Evolutionary conservation across 2,113 vertebrate species (phyloP).

Genomic region (Terrapene triunguis): DNA sequence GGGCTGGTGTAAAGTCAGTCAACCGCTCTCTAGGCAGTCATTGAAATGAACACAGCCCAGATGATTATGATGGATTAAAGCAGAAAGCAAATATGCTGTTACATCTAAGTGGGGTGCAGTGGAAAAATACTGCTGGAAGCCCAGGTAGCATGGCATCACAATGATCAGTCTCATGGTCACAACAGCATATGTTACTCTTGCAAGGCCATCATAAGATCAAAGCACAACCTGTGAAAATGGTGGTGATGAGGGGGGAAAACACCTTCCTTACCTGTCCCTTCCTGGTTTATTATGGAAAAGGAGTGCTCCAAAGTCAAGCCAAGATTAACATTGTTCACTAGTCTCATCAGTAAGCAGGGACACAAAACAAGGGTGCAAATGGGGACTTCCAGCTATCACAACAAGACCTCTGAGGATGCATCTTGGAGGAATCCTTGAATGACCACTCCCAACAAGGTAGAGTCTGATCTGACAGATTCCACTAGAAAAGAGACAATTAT

Average conservation of each 20-base stretch:
- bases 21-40: neutral
- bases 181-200: neutral
- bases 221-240: neutral
- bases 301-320: neutral
- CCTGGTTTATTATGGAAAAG: neutral
- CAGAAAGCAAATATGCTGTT: neutral
- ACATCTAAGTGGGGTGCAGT: neutral
- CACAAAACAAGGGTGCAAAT: neutral
- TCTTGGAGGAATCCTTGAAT: neutral
- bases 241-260: neutral
- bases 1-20: neutral
- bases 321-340: neutral
- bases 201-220: neutral
- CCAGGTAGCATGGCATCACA: neutral
- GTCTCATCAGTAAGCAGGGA: neutral
- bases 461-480: neutral
- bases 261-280: accelerated
- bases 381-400: neutral
- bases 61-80: neutral
- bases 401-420: neutral
- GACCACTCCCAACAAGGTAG: neutral
- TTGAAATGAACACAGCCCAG: neutral
- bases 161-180: neutral
- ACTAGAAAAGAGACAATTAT: neutral
- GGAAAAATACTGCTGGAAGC: neutral